Conservation (phyloP, 2,888 invertebrate genomes). For the Acleris holmiana region DNA sequence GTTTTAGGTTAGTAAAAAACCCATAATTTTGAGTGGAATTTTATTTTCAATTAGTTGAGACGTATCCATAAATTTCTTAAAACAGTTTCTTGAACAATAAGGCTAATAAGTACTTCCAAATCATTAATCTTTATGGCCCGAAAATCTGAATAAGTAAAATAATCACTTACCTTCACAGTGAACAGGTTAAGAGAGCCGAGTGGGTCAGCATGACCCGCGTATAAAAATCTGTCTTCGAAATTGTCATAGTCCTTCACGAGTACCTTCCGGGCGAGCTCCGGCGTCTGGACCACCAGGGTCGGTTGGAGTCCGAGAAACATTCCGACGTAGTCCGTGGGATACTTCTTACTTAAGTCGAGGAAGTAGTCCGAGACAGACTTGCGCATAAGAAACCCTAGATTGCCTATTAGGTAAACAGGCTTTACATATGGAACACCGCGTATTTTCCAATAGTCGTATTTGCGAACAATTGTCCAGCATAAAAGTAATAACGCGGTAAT, state of each 20-base stretch:
- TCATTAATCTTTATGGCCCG: no score
- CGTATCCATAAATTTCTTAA: no score
- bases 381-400: conserved; percentile 61
- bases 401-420: conserved; percentile 59
- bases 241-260: conserved; percentile 60
- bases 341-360: conserved; percentile 50
- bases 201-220: conserved; percentile 58
- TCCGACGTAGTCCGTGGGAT: conserved; percentile 59
- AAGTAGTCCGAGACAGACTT: conserved; percentile 60
- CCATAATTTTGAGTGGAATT: no score
- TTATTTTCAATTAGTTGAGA: no score
- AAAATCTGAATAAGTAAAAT: neutral
- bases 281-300: conserved; percentile 59
- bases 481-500: conserved; percentile 44
- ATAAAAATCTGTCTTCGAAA: conserved; percentile 61
- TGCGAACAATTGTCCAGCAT: conserved; percentile 50
- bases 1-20: no score
- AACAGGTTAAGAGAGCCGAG: conserved; percentile 69
- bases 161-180: conserved; percentile 57
- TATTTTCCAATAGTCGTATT: conserved; percentile 66
- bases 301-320: conserved; percentile 64
- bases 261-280: conserved; percentile 60
- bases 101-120: no score
- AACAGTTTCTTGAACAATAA: no score
- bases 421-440: conserved; percentile 61